Evolutionary conservation across 2,797 vertebrate genomes (phyloP), one percentile per base, ranked within the genome.

Genomic region (Lacerta bilineata): DNA sequence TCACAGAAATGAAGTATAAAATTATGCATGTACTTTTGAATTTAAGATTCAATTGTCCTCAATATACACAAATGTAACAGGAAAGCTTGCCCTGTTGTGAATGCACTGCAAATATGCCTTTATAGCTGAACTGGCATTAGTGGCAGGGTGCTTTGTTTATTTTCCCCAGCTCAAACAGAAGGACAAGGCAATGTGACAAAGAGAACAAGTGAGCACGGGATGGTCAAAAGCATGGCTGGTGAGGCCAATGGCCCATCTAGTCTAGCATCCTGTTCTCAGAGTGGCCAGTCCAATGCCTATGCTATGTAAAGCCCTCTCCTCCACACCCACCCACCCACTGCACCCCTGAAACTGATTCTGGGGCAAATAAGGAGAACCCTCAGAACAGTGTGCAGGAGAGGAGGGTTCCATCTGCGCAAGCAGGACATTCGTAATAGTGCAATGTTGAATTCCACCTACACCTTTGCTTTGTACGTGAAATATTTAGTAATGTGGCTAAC

Each of bases 21-120:
- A 77, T 83, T 36, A 80, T 66, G n/a, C 76, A 61, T 72, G 29
- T 7, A 84, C 25, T 74, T 83, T 64, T 79, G 39, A 84, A 36
- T 87, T 43, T 17, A 55, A 27, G 43, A 33, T 80, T 66, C 8
- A 39, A n/a, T 33, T 82, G n/a, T 8, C 39, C 23, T 71, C 17
- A 72, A 79, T 66, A 3, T 46, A 50, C 36, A 59, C 33, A 6
- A 27, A 84, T 59, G 7, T 13, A 86, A 18, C 64, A 84, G 66
- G 6, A 27, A 43, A 69, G 17, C 7, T 64, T 8, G 10, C 2
- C 25, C 18, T 46, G 13, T 20, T 68, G 25, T 39, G 33, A 61
- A 77, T 55, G 17, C 43, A 68, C 20, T 46, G 33, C 10, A n/a
- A 78, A 84, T 5, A 59, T 15, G 36, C 11, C 1, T 84, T 78